Conservation (phyloP, 2,113 vertebrate species). For the Thymallus thymallus region DNA sequence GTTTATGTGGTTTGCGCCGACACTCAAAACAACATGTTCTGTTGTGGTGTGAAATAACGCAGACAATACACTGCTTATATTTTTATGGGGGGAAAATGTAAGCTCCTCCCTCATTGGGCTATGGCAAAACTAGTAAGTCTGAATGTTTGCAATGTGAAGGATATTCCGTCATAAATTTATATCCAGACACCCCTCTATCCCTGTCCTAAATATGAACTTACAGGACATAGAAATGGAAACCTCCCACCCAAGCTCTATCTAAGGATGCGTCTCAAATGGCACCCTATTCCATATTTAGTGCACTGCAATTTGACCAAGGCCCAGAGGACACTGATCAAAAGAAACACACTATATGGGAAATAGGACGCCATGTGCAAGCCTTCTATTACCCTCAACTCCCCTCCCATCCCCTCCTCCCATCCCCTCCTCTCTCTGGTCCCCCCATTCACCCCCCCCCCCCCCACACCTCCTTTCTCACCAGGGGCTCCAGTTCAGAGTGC, state of each 20-base stretch:
- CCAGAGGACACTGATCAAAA: no score
- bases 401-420: not conserved
- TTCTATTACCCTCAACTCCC: no score
- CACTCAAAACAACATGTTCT: not conserved
- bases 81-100: not conserved
- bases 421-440: conserved; percentile 68
- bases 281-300: no score
- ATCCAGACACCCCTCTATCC: no score
- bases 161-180: not conserved
- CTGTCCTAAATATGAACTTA: no score
- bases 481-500: conserved; percentile 89
- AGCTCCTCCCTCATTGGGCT: not conserved
- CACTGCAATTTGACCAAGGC: no score
- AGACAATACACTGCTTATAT: not conserved
- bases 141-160: not conserved
- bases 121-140: not conserved
- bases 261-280: no score
- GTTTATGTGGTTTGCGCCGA: not conserved
- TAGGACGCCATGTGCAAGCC: no score
- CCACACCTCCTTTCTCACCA: conserved; percentile 80
- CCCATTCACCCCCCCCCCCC: not conserved
- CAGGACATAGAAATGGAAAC: no score
- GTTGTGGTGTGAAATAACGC: not conserved
- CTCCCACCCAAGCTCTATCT: no score
- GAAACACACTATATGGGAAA: no score